These are phyloP conservation scores for Apodemia mormo DNA, from an alignment of 2,888 invertebrate species.

Conservation along the genomic window DNA sequence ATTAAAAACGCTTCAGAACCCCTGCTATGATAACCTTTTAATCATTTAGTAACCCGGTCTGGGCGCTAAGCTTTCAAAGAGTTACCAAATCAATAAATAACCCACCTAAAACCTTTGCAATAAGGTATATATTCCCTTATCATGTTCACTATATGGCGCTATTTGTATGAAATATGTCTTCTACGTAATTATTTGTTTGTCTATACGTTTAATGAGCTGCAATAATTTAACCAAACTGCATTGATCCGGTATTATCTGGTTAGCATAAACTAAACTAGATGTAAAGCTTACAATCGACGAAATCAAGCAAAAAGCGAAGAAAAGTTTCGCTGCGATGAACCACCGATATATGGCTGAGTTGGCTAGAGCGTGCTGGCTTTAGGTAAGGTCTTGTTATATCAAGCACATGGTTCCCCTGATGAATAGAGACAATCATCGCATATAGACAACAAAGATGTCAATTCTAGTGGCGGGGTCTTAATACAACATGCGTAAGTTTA, in stretches of 20 bases:
- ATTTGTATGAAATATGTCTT: constrained; percentile 1
- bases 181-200: constrained; percentile 15
- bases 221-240: background rate
- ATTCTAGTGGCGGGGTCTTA: too few species aligned
- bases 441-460: too few species aligned
- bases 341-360: too few species aligned
- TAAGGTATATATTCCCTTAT: background rate
- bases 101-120: background rate
- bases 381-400: too few species aligned
- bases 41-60: constrained; percentile 12
- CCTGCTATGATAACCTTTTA: constrained; percentile 11
- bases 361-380: too few species aligned
- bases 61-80: constrained; percentile 9
- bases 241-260: background rate
- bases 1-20: background rate
- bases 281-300: too few species aligned
- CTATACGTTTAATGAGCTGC: background rate
- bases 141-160: background rate
- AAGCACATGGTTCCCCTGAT: too few species aligned
- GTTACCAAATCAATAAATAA: background rate
- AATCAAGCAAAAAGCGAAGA: too few species aligned
- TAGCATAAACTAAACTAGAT: background rate
- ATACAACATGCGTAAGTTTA: too few species aligned
- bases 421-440: too few species aligned
- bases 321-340: too few species aligned